Evolutionary conservation across 2,888 invertebrate genomes (phyloP).

Genomic region (Mallateleia sp.): DNA sequence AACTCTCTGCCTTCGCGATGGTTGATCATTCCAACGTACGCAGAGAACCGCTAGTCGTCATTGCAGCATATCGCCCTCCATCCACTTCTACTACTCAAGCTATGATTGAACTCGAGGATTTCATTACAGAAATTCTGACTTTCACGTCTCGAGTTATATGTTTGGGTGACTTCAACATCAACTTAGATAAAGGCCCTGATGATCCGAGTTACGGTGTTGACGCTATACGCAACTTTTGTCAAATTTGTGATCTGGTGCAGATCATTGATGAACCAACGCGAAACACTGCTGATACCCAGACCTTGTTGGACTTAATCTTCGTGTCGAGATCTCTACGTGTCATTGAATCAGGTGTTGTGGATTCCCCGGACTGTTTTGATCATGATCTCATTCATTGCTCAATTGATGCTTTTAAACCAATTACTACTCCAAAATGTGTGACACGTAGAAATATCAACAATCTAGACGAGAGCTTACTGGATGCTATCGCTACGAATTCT

Average conservation of each 20-base stretch:
- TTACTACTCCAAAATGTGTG: not conserved
- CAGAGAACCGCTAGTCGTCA: not conserved
- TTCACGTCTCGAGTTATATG: not conserved
- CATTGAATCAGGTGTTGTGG: not conserved
- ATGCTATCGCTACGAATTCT: not conserved
- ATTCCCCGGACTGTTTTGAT: not conserved
- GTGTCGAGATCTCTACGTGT: not conserved
- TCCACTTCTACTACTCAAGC: not conserved
- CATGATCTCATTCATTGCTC: not conserved
- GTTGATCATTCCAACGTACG: no score
- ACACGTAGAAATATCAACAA: not conserved
- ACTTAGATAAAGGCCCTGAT: no score
- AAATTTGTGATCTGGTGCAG: no score
- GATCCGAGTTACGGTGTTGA: no score
- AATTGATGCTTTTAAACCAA: not conserved
- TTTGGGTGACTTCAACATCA: slow-evolving; percentile 21
- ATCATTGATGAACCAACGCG: slow-evolving; percentile 15
- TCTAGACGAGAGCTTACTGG: not conserved
- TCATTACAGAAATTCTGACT: not conserved
- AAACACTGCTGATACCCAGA: not conserved
- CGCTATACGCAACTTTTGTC: no score
- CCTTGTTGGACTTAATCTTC: not conserved
- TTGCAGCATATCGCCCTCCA: not conserved
- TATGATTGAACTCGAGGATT: not conserved
- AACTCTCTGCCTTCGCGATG: no score